These are phyloP conservation scores for Otis tarda DNA, from an alignment of 2,113 vertebrate species.

Conservation along the genomic window DNA sequence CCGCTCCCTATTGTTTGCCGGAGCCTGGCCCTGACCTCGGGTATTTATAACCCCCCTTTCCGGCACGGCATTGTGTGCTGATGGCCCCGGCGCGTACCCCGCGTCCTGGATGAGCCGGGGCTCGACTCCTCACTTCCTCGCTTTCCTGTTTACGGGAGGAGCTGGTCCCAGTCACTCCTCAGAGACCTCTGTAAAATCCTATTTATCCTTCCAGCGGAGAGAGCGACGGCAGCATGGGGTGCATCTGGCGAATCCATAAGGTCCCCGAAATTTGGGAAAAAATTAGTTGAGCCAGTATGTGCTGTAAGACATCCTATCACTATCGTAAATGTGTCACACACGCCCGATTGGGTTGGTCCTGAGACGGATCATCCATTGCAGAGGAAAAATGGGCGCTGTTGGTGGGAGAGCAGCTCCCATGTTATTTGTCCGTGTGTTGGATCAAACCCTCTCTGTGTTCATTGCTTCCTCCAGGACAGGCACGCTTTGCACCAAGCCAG, in stretches of 20 bases:
- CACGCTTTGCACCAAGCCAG: not conserved
- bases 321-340: accelerated
- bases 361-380: not conserved
- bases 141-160: constrained; percentile 78
- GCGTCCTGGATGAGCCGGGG: constrained; percentile 61
- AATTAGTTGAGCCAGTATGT: accelerated
- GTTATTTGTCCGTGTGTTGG: not conserved
- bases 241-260: accelerated
- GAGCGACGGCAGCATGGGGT: accelerated
- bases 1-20: constrained; percentile 65
- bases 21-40: constrained; percentile 74
- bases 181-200: not conserved
- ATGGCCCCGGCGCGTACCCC: constrained; percentile 25
- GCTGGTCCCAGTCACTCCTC: not conserved
- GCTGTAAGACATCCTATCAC: not conserved
- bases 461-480: not conserved
- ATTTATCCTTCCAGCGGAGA: not conserved
- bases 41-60: constrained; percentile 80
- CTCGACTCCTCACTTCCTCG: constrained; percentile 67
- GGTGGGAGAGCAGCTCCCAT: not conserved
- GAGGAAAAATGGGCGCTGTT: not conserved
- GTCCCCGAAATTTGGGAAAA: not conserved
- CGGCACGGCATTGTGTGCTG: constrained; percentile 70
- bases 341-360: not conserved
- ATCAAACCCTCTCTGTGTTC: not conserved